Evolutionary conservation across 2,888 invertebrate species (phyloP).

Genomic region (Heliconius ethilla): DNA sequence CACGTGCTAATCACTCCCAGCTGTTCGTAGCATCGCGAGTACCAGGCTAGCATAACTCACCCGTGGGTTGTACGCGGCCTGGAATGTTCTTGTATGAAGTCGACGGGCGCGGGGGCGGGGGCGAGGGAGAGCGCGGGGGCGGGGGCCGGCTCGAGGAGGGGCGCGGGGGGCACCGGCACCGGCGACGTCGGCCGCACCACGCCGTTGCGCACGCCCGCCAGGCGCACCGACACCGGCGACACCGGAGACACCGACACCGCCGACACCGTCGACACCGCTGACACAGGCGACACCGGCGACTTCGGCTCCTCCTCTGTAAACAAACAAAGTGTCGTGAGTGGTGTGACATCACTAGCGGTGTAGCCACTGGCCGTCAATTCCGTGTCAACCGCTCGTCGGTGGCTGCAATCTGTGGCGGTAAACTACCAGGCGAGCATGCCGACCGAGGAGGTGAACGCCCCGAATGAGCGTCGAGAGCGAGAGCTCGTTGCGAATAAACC

Average conservation of each 20-base stretch:
- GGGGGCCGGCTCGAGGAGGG: constrained; percentile 51
- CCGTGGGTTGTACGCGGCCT: constrained; percentile 78
- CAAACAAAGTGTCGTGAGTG: constrained; percentile 61
- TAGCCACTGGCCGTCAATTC: constrained; percentile 58
- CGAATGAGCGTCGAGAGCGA: constrained; percentile 48
- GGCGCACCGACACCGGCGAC: constrained; percentile 64
- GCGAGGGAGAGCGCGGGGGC: constrained; percentile 48
- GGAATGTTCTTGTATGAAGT: constrained; percentile 80
- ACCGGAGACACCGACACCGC: constrained; percentile 51
- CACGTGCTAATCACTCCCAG: constrained; percentile 51
- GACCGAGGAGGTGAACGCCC: constrained; percentile 53
- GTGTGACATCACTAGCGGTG: constrained; percentile 26
- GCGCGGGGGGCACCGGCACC: constrained; percentile 44
- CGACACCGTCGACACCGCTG: constrained; percentile 55
- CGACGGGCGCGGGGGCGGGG: constrained; percentile 58
- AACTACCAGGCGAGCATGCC: constrained; percentile 76
- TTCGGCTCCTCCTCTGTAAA: constrained; percentile 79
- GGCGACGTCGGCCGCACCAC: constrained; percentile 51
- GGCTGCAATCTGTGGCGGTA: constrained; percentile 81
- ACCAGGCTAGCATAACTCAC: constrained; percentile 72
- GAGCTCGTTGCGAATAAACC: constrained; percentile 54
- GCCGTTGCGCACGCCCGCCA: constrained; percentile 71
- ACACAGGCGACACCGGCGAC: constrained; percentile 72
- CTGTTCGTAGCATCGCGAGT: constrained; percentile 68
- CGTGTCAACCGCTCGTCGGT: constrained; percentile 76